A percentile compares a stretch with the other conserved stretches of the same genome.
Evolutionary conservation across 2,797 vertebrate genomes (phyloP).

Genomic region (Aldrovandia affinis): DNA sequence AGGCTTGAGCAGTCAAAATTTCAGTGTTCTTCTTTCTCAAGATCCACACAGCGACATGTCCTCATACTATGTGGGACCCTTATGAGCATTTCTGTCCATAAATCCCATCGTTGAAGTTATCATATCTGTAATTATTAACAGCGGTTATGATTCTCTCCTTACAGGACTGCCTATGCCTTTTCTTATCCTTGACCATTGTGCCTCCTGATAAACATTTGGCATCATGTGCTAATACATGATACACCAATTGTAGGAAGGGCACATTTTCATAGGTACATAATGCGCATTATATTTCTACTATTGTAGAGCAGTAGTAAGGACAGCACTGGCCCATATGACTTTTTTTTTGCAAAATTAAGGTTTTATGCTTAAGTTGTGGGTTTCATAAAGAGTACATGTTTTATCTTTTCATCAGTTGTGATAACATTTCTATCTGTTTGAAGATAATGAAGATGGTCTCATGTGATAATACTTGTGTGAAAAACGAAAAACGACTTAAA

Average conservation of each 20-base stretch:
- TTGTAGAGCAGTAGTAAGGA: too few relatives aligned
- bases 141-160: constrained; percentile 75
- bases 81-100: constrained; percentile 48
- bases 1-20: not conserved
- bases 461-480: too few relatives aligned
- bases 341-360: not conserved
- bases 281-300: not conserved
- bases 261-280: not conserved
- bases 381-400: too few relatives aligned
- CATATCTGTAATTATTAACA: constrained; percentile 92
- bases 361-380: too few relatives aligned
- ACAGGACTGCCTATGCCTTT: constrained; percentile 71
- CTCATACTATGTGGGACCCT: not conserved
- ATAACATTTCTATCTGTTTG: too few relatives aligned
- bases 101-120: constrained; percentile 61
- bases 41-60: not conserved
- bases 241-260: not conserved
- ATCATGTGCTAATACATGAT: not conserved
- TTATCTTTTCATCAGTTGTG: too few relatives aligned
- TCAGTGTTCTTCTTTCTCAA: not conserved
- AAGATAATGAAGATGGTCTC: too few relatives aligned
- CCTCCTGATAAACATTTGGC: constrained; percentile 64
- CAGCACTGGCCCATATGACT: too few relatives aligned
- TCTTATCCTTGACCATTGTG: constrained; percentile 93
- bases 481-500: too few relatives aligned